Evolutionary conservation across 2,888 invertebrate genomes (phyloP), one percentile per base, ranked within the genome.

Genomic region (Lasioglossum villosulum): DNA sequence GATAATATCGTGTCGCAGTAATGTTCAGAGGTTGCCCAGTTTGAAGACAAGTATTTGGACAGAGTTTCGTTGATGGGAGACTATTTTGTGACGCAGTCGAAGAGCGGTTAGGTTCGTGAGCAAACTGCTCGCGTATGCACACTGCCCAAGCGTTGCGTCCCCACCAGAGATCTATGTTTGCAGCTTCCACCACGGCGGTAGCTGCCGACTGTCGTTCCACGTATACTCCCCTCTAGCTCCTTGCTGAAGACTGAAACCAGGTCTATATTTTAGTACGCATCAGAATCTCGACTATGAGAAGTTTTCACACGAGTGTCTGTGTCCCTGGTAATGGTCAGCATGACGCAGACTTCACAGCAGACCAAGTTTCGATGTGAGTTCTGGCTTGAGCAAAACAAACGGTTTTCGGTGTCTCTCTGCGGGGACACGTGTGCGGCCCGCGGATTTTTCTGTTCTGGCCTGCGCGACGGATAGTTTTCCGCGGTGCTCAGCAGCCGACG

Each of bases 201-300:
- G 83, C 80, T 77, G 83, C 59, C n/a, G 70, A 37, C 70, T 39
- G 70, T 72, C 72, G 75, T 79, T 82, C 37, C 37, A 70, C 80
- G 66, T 76, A 70, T 39, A 71, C 45, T 80, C 76, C 78, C 76
- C 75, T 76, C 77, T 86, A 56, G 72, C 79, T 83, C 79, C 10
- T 63, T 80, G 83, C 87, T 83, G 88, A 85, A 87, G 90, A 89
- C 92, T 93, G 90, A 90, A 92, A 93, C 92, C 91, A 88, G 91
- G 92, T 92, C 93, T 93, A 92, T 89, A 91, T 93, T 92, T 93
- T 89, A 93, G 93, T 93, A 93, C 93, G 92, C 93, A 93, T 90
- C 91, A 89, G 91, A 90, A 90, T 86, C 87, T 86, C 86, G 92
- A 91, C 90, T 91, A 93, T 92, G 92, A 92, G 90, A 91, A 91